These are phyloP conservation scores for Dendrolimus punctatus DNA, from an alignment of 1,140 invertebrate genomes.

Conservation along the genomic window DNA sequence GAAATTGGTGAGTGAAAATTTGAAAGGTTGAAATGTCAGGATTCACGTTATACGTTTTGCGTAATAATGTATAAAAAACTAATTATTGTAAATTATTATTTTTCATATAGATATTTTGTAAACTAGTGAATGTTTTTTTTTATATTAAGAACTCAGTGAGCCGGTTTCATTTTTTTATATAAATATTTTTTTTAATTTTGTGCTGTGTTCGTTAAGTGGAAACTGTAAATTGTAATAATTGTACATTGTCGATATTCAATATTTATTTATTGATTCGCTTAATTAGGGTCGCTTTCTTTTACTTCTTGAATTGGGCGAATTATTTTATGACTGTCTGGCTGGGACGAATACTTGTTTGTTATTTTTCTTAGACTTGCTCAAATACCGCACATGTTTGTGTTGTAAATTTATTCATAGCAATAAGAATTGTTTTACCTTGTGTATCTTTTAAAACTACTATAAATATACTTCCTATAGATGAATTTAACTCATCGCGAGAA, in stretches of 20 bases:
- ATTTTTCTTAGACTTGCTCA: conserved; percentile 58
- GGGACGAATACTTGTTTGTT: conserved; percentile 44
- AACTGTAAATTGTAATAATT: conserved; percentile 68
- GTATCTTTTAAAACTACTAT: conserved; percentile 17
- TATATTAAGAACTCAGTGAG: conserved; percentile 49
- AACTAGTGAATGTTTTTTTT: conserved; percentile 54
- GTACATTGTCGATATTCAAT: conserved; percentile 68
- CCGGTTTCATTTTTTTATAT: conserved; percentile 52
- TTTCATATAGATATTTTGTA: conserved; percentile 40
- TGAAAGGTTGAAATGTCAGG: conserved; percentile 38
- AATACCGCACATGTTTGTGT: conserved; percentile 37
- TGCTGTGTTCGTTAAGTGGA: conserved; percentile 68
- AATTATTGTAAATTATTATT: conserved; percentile 64
- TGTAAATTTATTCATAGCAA: conserved; percentile 34
- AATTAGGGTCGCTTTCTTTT: conserved; percentile 52
- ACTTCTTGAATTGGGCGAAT: conserved; percentile 39
- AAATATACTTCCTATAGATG: no score
- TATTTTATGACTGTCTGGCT: conserved; percentile 49
- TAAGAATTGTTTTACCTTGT: conserved; percentile 27
- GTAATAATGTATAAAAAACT: conserved; percentile 49
- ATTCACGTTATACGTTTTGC: conserved; percentile 58
- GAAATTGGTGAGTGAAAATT: conserved; percentile 30
- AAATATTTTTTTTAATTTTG: conserved; percentile 52
- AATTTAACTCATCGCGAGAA: no score
- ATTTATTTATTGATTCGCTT: conserved; percentile 70